Percentiles rank a stretch among this genome's conserved stretches.
phyloP scores from a whole-genome alignment of 1,140 invertebrate species.

The Musca vetustissima region DNA sequence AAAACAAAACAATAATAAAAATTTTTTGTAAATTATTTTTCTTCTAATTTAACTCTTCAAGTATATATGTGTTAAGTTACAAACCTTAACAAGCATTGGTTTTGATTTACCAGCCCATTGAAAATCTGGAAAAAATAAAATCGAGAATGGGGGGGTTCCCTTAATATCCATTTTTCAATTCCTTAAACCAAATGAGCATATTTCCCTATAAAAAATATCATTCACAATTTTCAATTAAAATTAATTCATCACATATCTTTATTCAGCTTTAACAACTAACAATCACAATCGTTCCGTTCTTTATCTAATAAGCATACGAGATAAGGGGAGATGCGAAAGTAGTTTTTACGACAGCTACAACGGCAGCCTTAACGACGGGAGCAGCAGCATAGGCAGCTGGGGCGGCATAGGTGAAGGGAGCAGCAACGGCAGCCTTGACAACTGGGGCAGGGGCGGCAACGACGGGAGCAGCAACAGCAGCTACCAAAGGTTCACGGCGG shows the following conservation, averaged over 20 bases:
- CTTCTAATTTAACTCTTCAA: too few relatives aligned
- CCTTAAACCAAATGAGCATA: too few relatives aligned
- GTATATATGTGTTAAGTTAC: too few relatives aligned
- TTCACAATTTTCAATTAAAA: background rate
- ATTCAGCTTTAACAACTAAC: constrained; percentile 7
- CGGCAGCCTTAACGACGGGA: constrained; percentile 7
- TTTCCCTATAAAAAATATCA: too few relatives aligned
- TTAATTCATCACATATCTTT: constrained; percentile 12
- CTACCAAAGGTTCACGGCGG: constrained; percentile 47
- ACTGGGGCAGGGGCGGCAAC: constrained; percentile 33
- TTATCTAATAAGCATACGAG: constrained; percentile 34
- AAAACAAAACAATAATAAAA: too few relatives aligned
- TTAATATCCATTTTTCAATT: too few relatives aligned
- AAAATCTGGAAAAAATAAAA: too few relatives aligned
- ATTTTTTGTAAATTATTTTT: too few relatives aligned
- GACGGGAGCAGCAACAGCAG: constrained; percentile 41
- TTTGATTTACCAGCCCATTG: too few relatives aligned
- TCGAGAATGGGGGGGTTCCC: too few relatives aligned
- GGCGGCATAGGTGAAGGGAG: too few relatives aligned
- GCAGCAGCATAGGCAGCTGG: constrained; percentile 27
- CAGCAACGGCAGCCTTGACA: constrained; percentile 36
- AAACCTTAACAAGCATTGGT: too few relatives aligned
- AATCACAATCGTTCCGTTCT: background rate
- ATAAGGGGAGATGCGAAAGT: constrained; percentile 28
- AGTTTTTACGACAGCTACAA: constrained; percentile 32